These are phyloP conservation scores for Eupithecia vulgata DNA, from an alignment of 2,888 invertebrate species.

Conservation along the genomic window DNA sequence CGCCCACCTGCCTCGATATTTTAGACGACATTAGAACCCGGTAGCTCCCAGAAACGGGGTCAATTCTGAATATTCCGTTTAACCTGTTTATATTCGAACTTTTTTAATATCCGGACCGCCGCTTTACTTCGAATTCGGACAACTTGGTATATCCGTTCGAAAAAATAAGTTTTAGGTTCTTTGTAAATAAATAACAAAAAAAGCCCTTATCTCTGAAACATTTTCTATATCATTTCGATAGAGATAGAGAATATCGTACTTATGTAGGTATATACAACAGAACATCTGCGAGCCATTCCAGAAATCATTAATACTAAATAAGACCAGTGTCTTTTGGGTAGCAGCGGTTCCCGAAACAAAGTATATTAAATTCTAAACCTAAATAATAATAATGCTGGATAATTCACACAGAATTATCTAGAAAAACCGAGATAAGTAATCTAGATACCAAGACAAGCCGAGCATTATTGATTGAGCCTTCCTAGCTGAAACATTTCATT, in stretches of 20 bases:
- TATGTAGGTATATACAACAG: background rate
- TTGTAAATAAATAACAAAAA: background rate
- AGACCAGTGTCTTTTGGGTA: too few species aligned
- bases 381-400: too few species aligned
- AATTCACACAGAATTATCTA: too few species aligned
- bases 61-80: slow-evolving; percentile 49
- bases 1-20: slow-evolving; percentile 57
- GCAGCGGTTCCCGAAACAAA: too few species aligned
- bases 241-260: background rate
- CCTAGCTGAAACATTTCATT: slow-evolving; percentile 50
- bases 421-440: slow-evolving; percentile 30
- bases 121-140: background rate
- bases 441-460: slow-evolving; percentile 24
- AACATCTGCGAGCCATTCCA: background rate
- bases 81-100: background rate
- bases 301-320: background rate
- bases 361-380: too few species aligned
- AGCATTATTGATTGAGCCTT: slow-evolving; percentile 35
- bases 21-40: slow-evolving; percentile 54
- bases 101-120: background rate
- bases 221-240: background rate
- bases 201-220: background rate
- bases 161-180: background rate
- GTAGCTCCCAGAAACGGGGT: slow-evolving; percentile 57
- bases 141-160: background rate